phyloP scores from a whole-genome alignment of 2,888 invertebrate genomes.

The Acleris literana region DNA sequence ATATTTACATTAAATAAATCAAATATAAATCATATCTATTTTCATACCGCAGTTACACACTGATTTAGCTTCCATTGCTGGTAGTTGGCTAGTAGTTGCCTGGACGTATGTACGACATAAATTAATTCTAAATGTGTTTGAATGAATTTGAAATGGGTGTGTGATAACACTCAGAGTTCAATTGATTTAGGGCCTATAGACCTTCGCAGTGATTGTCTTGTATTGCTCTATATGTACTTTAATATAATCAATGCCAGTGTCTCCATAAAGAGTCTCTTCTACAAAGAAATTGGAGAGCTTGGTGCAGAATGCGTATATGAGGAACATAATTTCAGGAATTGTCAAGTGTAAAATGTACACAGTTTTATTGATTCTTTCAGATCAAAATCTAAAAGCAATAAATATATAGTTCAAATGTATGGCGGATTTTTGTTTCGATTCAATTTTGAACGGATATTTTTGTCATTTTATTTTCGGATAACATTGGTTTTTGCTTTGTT shows the following conservation, averaged over 20 bases:
- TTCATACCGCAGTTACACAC: constrained; percentile 22
- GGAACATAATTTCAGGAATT: constrained; percentile 11
- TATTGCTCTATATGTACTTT: not conserved
- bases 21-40: constrained; percentile 27
- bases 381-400: constrained; percentile 9
- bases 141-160: constrained; percentile 32
- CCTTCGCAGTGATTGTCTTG: constrained; percentile 18
- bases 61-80: constrained; percentile 31
- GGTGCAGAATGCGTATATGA: not conserved
- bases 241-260: too few species aligned
- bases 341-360: not conserved
- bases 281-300: too few species aligned
- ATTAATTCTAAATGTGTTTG: constrained; percentile 35
- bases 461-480: constrained; percentile 13
- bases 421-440: constrained; percentile 9
- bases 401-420: constrained; percentile 7
- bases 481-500: constrained; percentile 9
- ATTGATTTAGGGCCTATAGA: constrained; percentile 39
- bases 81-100: constrained; percentile 15
- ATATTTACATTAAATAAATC: constrained; percentile 30
- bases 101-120: constrained; percentile 31
- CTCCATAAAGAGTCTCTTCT: too few species aligned
- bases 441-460: constrained; percentile 10
- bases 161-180: constrained; percentile 36
- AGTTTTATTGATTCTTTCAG: not conserved